These are phyloP conservation scores for Platalea minor DNA, from an alignment of 2,797 vertebrate genomes.

Conservation along the genomic window DNA sequence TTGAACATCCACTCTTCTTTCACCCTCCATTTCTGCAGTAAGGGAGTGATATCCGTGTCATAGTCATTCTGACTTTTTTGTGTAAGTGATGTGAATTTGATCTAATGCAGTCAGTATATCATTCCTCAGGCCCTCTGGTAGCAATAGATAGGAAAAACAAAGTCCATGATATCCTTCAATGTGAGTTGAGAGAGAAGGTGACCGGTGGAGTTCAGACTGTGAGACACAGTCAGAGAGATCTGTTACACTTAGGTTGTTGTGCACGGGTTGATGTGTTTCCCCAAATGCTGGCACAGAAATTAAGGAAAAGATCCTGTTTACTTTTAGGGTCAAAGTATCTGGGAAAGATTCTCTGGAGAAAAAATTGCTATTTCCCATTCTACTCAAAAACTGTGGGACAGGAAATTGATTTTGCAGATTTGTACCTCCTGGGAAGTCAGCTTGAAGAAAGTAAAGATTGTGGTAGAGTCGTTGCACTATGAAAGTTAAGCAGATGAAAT, in stretches of 20 bases:
- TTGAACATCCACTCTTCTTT: neutral
- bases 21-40: neutral
- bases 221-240: neutral
- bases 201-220: neutral
- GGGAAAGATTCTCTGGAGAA: neutral
- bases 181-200: neutral
- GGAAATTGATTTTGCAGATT: conserved; percentile 26
- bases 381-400: neutral
- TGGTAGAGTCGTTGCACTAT: neutral
- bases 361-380: neutral
- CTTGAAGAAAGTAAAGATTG: neutral
- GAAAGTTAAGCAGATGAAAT: neutral
- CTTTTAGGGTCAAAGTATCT: neutral
- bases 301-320: neutral
- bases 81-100: neutral
- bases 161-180: accelerated
- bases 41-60: neutral
- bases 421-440: neutral
- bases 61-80: neutral
- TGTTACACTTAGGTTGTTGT: neutral
- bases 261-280: neutral
- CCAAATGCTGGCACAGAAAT: neutral
- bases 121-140: neutral
- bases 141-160: neutral
- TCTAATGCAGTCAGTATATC: neutral